Conservation (phyloP, 2,113 vertebrate genomes). For the Chaetodon trifascialis region DNA sequence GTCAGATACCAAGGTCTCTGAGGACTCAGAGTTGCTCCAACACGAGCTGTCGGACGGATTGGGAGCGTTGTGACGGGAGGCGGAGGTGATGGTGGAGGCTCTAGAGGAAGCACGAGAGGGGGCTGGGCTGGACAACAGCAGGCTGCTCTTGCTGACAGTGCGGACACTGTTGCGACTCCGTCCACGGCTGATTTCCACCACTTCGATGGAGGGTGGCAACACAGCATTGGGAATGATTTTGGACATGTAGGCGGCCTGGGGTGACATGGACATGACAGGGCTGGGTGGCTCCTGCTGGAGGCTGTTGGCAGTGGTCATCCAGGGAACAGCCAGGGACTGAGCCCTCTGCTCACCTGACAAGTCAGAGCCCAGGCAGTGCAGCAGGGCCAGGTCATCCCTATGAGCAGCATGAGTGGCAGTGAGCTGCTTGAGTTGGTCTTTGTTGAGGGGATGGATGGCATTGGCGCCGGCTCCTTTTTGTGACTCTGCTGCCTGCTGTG, state of each 20-base stretch:
- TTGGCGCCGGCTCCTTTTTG: conserved; percentile 64
- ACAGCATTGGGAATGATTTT: conserved; percentile 97
- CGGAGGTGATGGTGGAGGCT: conserved; percentile 82
- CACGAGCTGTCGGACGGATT: conserved; percentile 86
- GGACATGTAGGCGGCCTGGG: conserved; percentile 95
- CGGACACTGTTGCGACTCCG: conserved; percentile 88
- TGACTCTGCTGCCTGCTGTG: conserved; percentile 36
- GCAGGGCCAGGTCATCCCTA: conserved; percentile 85
- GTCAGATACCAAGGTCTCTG: conserved; percentile 95
- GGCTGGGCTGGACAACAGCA: conserved; percentile 84
- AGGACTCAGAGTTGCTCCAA: conserved; percentile 94
- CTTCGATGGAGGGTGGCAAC: conserved; percentile 92
- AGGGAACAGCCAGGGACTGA: conserved; percentile 88
- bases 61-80: conserved; percentile 54
- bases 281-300: conserved; percentile 80
- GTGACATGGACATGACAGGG: conserved; percentile 94
- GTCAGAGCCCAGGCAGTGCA: conserved; percentile 77
- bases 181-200: conserved; percentile 90
- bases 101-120: conserved; percentile 88
- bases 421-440: conserved; percentile 76
- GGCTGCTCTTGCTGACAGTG: conserved; percentile 94
- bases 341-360: conserved; percentile 81
- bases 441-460: conserved; percentile 61
- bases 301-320: conserved; percentile 85
- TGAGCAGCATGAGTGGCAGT: conserved; percentile 82